Base-by-base conservation (phyloP, 2,797 vertebrate species). In the Pyrocephalus nanus region DNA sequence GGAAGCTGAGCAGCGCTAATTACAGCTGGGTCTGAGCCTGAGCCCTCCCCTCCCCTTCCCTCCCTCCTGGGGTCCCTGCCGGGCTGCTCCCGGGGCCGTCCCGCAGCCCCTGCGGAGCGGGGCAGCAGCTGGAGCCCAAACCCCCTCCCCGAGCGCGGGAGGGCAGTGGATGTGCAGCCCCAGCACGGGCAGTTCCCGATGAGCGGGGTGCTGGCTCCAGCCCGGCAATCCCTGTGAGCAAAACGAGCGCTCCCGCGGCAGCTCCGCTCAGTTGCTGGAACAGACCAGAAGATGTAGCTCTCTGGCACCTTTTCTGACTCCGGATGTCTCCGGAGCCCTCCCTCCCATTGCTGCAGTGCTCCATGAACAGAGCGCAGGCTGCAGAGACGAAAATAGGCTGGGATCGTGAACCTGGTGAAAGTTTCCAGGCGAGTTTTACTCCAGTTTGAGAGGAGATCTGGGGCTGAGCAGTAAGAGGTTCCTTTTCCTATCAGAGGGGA, bases 271-370 rank as follows among this genome's bases (percentile, higher is more conserved):
- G 32, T 88, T 93, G 55, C 95, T 65, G 58, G 55, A 66, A 90
- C 40, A 72, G 66, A 69, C 94, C 85, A 92, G 94, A 84, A 96
- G 95, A 81, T 91, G 96, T 92, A 94, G 94, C 95, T 95, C 94
- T 94, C 91, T 55, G 79, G 85, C 87, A 90, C 92, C 80, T 91
- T 88, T 78, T 95, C 76, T 87, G 62, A 55, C 88, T 96, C 81
- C 78, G n/a, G 42, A 43, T 36, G 61, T n/a, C 65, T 91, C 84
- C 19, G 60, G 70, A 90, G 76, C 54, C 43, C 69, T 86, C 58
- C 36, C 58, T 65, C n/a, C 32, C 30, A 1, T 42, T 34, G 69
- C 92, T 91, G 93, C 89, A 29, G 86, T 40, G 58, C 70, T 95
- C 51, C 64, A 67, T 4, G 77, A 86, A 74, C 93, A 77, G 22